A percentile compares a stretch with the other conserved stretches of the same genome.
phyloP scores from a whole-genome alignment of 2,888 invertebrate species.

The Drosophila borborema region DNA sequence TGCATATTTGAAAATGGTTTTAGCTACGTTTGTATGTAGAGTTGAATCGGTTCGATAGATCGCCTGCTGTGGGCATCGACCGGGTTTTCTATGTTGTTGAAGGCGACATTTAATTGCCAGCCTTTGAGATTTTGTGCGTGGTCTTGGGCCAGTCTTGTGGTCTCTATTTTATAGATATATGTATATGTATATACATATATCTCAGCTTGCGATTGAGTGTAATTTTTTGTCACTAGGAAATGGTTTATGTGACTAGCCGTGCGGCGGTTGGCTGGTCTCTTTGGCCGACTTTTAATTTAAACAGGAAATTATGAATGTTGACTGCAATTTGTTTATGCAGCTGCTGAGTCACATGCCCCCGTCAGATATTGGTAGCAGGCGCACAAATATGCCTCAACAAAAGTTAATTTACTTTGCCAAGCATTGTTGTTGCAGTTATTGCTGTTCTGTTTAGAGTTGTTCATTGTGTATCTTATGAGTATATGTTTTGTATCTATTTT shows the following conservation, averaged over 20 bases:
- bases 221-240: conserved; percentile 79
- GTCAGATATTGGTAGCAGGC: conserved; percentile 35
- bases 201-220: conserved; percentile 24
- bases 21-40: conserved; percentile 8
- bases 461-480: conserved; percentile 42
- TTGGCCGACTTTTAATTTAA: conserved; percentile 77
- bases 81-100: conserved; percentile 42
- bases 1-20: conserved; percentile 54
- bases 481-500: conserved; percentile 65
- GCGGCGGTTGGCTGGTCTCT: conserved; percentile 33
- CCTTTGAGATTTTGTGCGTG: conserved; percentile 58
- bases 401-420: conserved; percentile 71
- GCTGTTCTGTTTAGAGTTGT: conserved; percentile 9
- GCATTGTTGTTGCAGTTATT: conserved; percentile 19
- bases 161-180: conserved; percentile 1
- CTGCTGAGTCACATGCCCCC: conserved; percentile 68
- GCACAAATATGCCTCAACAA: conserved; percentile 61
- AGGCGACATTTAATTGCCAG: conserved; percentile 79
- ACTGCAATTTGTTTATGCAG: conserved; percentile 81
- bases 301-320: conserved; percentile 79
- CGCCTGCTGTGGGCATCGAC: conserved; percentile 53
- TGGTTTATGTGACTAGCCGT: conserved; percentile 72
- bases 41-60: conserved; percentile 30
- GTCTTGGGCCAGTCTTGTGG: conserved; percentile 33
- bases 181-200: no score